Percentiles rank a stretch among this genome's conserved stretches.
Evolutionary conservation across 2,797 vertebrate genomes (phyloP).

Genomic region (Pipistrellus kuhlii): DNA sequence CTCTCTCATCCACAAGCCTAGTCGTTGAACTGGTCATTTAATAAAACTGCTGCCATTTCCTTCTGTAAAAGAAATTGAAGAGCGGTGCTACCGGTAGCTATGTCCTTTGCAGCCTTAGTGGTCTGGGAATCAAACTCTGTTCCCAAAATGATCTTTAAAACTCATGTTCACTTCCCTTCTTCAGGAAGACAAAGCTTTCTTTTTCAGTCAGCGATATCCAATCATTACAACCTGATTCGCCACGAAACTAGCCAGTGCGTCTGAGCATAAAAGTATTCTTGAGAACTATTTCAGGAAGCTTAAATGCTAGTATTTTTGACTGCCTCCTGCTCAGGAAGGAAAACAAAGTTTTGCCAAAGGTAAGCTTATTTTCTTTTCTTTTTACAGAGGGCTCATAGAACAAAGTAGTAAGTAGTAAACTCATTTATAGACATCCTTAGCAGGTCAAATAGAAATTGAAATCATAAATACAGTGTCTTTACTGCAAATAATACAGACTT

Average conservation of each 20-base stretch:
- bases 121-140: background rate
- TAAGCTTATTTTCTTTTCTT: conserved; percentile 16
- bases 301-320: background rate
- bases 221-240: background rate
- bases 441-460: conserved; percentile 23
- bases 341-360: background rate
- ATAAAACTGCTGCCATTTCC: background rate
- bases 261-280: background rate
- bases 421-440: background rate
- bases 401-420: background rate
- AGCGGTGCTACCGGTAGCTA: background rate
- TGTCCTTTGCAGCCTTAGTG: background rate
- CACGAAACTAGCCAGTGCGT: conserved; percentile 12
- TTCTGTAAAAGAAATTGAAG: background rate
- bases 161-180: conserved; percentile 8
- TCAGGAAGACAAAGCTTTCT: conserved; percentile 2
- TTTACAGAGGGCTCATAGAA: background rate
- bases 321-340: background rate
- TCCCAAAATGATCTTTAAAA: background rate
- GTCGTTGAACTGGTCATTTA: background rate
- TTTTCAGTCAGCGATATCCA: conserved; percentile 36
- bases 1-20: background rate
- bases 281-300: background rate
- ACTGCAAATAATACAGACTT: background rate
- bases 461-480: background rate